These are phyloP conservation scores for Halesus radiatus DNA, from an alignment of 1,140 invertebrate species.

Conservation along the genomic window DNA sequence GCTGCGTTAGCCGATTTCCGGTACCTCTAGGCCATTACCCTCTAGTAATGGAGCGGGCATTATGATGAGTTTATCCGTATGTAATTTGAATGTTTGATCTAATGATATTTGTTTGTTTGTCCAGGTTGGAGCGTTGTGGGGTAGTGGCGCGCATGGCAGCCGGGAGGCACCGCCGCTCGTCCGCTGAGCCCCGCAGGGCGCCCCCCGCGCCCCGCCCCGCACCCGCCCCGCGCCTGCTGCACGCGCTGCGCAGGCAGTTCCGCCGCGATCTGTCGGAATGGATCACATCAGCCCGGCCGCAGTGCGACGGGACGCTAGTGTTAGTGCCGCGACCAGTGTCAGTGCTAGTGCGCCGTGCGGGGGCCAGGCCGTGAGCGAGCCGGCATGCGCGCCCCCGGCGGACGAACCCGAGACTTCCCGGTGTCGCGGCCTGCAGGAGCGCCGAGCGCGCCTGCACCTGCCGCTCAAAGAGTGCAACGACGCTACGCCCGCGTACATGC, in stretches of 20 bases:
- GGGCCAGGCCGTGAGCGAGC: constrained; percentile 37
- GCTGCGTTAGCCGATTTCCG: too few species aligned
- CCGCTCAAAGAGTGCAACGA: constrained; percentile 33
- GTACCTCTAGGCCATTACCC: too few species aligned
- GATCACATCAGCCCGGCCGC: constrained; percentile 63
- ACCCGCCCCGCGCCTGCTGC: constrained; percentile 56
- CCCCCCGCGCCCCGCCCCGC: constrained; percentile 60
- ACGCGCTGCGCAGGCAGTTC: constrained; percentile 61
- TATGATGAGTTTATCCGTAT: too few species aligned
- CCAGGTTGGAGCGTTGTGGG: constrained; percentile 46
- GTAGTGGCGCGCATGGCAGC: constrained; percentile 63
- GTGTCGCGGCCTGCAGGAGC: constrained; percentile 23
- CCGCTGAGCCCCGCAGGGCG: constrained; percentile 61
- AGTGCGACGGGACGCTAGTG: constrained; percentile 60
- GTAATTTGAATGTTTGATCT: too few species aligned
- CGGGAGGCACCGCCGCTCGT: constrained; percentile 59
- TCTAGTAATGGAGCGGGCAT: too few species aligned
- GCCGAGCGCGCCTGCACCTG: constrained; percentile 31
- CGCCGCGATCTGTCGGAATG: constrained; percentile 66
- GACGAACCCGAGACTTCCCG: constrained; percentile 45
- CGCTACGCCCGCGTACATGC: constrained; percentile 29
- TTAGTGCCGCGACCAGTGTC: neutral
- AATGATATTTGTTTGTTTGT: neutral
- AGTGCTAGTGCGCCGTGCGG: constrained; percentile 36
- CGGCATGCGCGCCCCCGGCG: constrained; percentile 33